Base-by-base conservation (phyloP, 1,140 invertebrate genomes). In the Potamilus streckersoni region DNA sequence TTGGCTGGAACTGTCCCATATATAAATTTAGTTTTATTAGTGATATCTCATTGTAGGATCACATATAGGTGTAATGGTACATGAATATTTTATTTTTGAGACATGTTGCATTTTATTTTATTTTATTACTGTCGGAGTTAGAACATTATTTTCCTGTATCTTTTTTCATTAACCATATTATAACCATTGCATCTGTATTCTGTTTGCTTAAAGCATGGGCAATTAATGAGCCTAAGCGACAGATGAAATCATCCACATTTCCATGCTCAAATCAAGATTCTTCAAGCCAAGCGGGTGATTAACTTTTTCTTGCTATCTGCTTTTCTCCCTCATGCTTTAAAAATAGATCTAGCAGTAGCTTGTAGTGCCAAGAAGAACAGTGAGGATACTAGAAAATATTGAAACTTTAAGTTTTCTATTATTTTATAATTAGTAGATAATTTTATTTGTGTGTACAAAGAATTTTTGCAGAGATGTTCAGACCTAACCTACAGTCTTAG, bases 161-260 rank as follows among this genome's bases (percentile, higher is more conserved):
- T 72, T 57, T 76, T 72, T 27, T 23, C 49, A 59, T 69, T 60
- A 56, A 69, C 23, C 60, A 59, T 62, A 58, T 66, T 69, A n/a
- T 58, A 16, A 65, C 64, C 61, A 23, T 67, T n/a, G 61, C 58
- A 60, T 61, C 20, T 71, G 69, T 31, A 38, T 38, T 38, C 67
- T 72, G 57, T 73, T 79, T 68, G 74, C 87, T 86, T 84, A 76
- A 84, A 87, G 84, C 85, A 27, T 87, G 84, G 84, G 85, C 85
- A 38, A 63, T 87, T 55, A 85, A 87, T 81, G 85, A 87, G 57
- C 81, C 74, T 61, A 64, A 79, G 70, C 65, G 79, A 31, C 71
- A 73, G 59, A 76, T 79, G 71, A 83, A 83, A 73, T 80, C 75
- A 13, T 69, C 76, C 23, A 74, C 80, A 8, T 75, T 78, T 23